A percentile compares a stretch with the other conserved stretches of the same genome.
Evolutionary conservation across 2,113 vertebrate genomes (phyloP).

Genomic region (Eolophus roseicapilla): DNA sequence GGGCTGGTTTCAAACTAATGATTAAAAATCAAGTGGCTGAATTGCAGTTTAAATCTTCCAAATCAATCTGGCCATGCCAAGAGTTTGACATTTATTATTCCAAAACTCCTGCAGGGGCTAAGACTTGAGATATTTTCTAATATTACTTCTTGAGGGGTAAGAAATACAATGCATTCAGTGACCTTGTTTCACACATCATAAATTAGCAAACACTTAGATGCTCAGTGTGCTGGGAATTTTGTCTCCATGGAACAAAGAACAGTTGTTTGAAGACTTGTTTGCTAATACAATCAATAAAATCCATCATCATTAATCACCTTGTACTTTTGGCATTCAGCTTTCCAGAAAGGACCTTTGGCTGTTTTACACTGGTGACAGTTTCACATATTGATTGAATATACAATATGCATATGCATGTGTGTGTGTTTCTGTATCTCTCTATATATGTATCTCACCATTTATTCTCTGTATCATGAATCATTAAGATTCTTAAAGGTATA

Average conservation of each 20-base stretch:
- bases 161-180: neutral
- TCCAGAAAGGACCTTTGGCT: neutral
- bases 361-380: neutral
- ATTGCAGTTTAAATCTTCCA: neutral
- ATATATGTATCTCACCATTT: neutral
- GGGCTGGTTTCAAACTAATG: neutral
- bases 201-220: neutral
- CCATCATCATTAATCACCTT: neutral
- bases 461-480: neutral
- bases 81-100: neutral
- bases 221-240: neutral
- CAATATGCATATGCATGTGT: rapidly evolving
- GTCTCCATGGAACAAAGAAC: neutral
- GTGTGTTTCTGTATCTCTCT: neutral
- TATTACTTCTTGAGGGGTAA: neutral
- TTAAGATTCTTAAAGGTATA: neutral
- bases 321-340: constrained; percentile 1
- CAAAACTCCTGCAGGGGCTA: neutral
- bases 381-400: neutral
- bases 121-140: constrained; percentile 18
- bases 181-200: neutral
- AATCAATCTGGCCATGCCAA: neutral
- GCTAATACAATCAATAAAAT: constrained; percentile 24
- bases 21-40: neutral
- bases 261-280: constrained; percentile 28